Base-by-base conservation (phyloP, 2,888 invertebrate species). In the Lomographa bimaculata region DNA sequence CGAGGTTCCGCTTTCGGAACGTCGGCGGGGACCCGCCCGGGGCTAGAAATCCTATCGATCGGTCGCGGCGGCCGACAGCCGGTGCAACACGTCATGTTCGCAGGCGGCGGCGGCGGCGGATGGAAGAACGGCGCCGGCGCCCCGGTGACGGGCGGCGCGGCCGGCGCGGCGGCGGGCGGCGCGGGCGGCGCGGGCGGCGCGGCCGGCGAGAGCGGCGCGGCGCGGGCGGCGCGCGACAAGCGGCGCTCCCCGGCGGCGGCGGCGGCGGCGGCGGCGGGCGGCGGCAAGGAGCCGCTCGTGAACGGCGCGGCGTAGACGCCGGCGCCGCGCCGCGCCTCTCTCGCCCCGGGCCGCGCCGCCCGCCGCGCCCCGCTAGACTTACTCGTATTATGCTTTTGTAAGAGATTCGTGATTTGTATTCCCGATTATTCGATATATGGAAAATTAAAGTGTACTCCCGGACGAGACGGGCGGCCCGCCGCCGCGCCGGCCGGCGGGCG, bases 221-320 rank as follows among this genome's bases (percentile, higher is more conserved):
- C 28, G 29, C 23, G 35, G 28, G 47, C 41, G 26, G 46, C 46
- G 49, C 46, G 48, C 19, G 49, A 36, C 71, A 74, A 77, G 72
- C 71, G 71, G 26, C 76, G 81, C 61, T 72, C 74, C 48, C 66
- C 67, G 7, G 46, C 27, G 4, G 46, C 36, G 52, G 89, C 86
- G 65, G 79, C 81, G 68, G 91, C 91, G 81, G 83, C 91, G 58
- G 91, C 92, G 72, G 49, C 62, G 3, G 14, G 14, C 14, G 14
- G 14, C 14, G 14, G 14, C 14, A 14, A 2, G 57, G 92, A 92
- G 80, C 84, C 92, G 71, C 87, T 93, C 79, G 91, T 93, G 57
- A 93, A 93, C 80, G 93, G 93, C 84, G 91, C 93, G 57, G 89
- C 90, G 77, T 91, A 89, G 75, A 38, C 30, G 23, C 16, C 39